phyloP scores from a whole-genome alignment of 2,113 vertebrate genomes.

The Paedocypris sp. region DNA sequence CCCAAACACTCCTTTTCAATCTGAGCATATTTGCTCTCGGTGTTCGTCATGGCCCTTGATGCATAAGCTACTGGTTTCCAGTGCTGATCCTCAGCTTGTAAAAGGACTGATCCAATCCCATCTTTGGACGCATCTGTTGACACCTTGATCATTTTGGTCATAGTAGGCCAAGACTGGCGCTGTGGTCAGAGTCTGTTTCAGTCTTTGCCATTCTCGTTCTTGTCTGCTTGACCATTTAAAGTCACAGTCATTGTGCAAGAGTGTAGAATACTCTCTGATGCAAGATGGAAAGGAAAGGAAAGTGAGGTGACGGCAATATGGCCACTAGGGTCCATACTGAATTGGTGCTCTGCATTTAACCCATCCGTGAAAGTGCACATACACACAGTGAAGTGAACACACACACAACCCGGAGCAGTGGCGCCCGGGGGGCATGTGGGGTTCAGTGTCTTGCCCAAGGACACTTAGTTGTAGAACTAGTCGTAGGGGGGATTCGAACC shows the following conservation, averaged over 20 bases:
- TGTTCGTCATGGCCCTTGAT: constrained; percentile 9
- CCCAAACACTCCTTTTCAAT: constrained; percentile 28
- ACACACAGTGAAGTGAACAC: no score
- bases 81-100: constrained; percentile 1
- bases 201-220: constrained; percentile 15
- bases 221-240: constrained; percentile 17
- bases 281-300: no score
- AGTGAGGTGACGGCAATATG: no score
- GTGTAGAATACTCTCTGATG: background rate
- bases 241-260: background rate
- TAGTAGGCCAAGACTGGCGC: constrained; percentile 8
- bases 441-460: no score
- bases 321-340: no score
- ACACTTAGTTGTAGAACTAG: no score
- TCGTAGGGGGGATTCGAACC: no score
- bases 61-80: constrained; percentile 26
- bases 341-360: no score
- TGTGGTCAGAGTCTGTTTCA: constrained; percentile 1
- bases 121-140: constrained; percentile 24
- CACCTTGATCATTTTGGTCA: constrained; percentile 10
- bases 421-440: no score
- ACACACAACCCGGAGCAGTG: no score
- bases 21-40: constrained; percentile 13
- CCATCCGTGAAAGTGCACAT: no score
- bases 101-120: constrained; percentile 19